A percentile compares a stretch with the other conserved stretches of the same genome.
Evolutionary conservation across 2,113 vertebrate genomes (phyloP).

Genomic region (Mugil cephalus): DNA sequence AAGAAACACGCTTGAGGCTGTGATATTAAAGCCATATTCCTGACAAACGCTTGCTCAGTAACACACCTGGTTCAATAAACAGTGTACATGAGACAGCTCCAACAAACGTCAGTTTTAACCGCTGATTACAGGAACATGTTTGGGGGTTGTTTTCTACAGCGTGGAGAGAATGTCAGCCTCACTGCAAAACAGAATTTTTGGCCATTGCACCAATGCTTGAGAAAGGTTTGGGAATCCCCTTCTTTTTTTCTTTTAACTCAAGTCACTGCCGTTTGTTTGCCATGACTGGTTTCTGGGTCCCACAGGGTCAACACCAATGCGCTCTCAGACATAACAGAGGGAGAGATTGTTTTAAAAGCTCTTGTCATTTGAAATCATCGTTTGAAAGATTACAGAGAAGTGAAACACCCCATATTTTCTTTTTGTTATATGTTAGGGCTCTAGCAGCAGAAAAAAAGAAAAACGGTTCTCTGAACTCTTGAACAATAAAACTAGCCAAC

Average conservation of each 20-base stretch:
- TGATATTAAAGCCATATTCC: neutral
- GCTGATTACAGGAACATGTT: slow-evolving; percentile 48
- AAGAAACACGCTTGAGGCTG: neutral
- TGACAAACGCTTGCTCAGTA: slow-evolving; percentile 38
- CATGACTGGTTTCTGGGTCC: slow-evolving; percentile 49
- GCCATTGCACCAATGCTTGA: slow-evolving; percentile 1
- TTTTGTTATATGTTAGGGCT: slow-evolving; percentile 51
- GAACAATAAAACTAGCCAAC: slow-evolving; percentile 57
- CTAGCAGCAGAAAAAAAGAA: slow-evolving; percentile 18
- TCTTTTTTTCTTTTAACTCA: slow-evolving; percentile 27
- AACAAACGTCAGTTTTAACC: slow-evolving; percentile 41
- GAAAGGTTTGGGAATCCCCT: slow-evolving; percentile 60
- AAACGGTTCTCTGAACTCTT: slow-evolving; percentile 58
- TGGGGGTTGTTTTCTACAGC: slow-evolving; percentile 5
- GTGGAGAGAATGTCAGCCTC: slow-evolving; percentile 6
- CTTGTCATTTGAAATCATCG: slow-evolving; percentile 69
- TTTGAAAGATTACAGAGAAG: slow-evolving; percentile 66
- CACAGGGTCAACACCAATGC: slow-evolving; percentile 53
- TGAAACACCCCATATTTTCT: slow-evolving; percentile 54
- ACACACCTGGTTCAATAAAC: slow-evolving; percentile 58
- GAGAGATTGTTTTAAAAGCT: slow-evolving; percentile 39
- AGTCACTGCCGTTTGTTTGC: slow-evolving; percentile 52
- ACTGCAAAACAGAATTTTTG: slow-evolving; percentile 6
- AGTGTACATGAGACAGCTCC: neutral
- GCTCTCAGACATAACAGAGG: slow-evolving; percentile 74